These are phyloP conservation scores for Catajapyx aquilonaris DNA, from an alignment of 1,140 invertebrate species.

Conservation along the genomic window DNA sequence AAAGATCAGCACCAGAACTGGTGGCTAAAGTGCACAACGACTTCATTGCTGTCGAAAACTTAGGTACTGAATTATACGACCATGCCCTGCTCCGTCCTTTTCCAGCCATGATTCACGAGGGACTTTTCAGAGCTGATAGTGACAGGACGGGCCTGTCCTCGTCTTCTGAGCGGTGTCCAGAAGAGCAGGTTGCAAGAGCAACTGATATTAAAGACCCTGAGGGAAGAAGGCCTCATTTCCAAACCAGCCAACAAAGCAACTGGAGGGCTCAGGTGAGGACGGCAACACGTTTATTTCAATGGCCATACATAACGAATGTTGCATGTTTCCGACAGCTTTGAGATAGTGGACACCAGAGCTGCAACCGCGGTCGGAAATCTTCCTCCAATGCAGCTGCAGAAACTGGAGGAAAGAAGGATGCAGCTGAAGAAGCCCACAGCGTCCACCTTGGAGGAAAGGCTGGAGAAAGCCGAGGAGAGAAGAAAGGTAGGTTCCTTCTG, in stretches of 20 bases:
- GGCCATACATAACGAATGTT: neutral
- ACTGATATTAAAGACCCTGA: constrained; percentile 17
- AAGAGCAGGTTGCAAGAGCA: constrained; percentile 16
- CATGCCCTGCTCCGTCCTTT: no score
- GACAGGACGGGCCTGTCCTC: constrained; percentile 15
- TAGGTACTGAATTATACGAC: neutral
- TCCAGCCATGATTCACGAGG: no score
- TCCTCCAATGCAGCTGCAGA: neutral
- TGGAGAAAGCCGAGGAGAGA: neutral
- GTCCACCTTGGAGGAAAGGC: neutral
- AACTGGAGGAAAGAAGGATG: neutral
- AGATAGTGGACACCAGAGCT: neutral
- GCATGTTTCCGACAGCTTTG: neutral
- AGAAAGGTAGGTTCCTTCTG: neutral
- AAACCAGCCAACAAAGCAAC: constrained; percentile 13
- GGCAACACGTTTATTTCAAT: neutral
- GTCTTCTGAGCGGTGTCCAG: constrained; percentile 19
- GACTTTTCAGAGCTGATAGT: constrained; percentile 18
- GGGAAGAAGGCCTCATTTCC: constrained; percentile 20
- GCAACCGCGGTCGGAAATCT: neutral
- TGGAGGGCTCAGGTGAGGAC: constrained; percentile 16
- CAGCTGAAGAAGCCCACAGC: neutral
- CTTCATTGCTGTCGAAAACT: neutral
- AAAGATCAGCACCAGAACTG: constrained; percentile 13
- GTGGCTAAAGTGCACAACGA: constrained; percentile 9